Conservation (phyloP, 1,140 invertebrate species). For the Drosophila pseudoananassae region DNA sequence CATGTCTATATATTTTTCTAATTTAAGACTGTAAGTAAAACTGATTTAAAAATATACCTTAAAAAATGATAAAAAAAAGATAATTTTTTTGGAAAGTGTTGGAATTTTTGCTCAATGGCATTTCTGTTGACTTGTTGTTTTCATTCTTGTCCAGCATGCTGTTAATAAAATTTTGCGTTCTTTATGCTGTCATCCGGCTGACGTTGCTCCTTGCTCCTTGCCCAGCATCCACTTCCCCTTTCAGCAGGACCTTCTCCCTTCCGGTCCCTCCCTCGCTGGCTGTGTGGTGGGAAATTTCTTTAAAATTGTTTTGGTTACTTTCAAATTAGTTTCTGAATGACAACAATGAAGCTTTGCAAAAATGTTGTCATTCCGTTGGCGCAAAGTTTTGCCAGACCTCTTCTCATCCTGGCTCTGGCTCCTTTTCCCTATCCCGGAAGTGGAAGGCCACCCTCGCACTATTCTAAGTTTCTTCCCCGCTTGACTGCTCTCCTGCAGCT, state of each 20-base stretch:
- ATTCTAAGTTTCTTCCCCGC: slow-evolving; percentile 63
- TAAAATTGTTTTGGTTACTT: slow-evolving; percentile 84
- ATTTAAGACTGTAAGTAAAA: no score
- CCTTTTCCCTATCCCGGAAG: background rate
- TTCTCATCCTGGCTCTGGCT: background rate
- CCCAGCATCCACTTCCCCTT: slow-evolving; percentile 7
- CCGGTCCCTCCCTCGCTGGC: slow-evolving; percentile 19
- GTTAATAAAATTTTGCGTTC: slow-evolving; percentile 81
- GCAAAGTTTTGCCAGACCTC: slow-evolving; percentile 66
- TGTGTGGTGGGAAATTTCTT: slow-evolving; percentile 81
- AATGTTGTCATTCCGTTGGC: slow-evolving; percentile 83
- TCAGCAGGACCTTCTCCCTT: slow-evolving; percentile 1
- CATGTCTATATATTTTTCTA: no score
- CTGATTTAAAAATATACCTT: no score
- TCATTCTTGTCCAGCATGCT: slow-evolving; percentile 79
- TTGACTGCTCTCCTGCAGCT: slow-evolving; percentile 26
- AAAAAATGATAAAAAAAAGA: no score
- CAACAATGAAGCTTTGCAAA: slow-evolving; percentile 83
- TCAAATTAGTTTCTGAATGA: slow-evolving; percentile 84
- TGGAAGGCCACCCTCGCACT: slow-evolving; percentile 54
- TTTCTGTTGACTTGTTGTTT: slow-evolving; percentile 36
- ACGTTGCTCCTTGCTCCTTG: slow-evolving; percentile 10
- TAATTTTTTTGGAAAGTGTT: slow-evolving; percentile 20
- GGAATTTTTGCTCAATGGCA: slow-evolving; percentile 25
- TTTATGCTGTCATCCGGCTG: slow-evolving; percentile 65